Conservation (phyloP, 2,797 vertebrate species). For the Intellagama lesueurii region DNA sequence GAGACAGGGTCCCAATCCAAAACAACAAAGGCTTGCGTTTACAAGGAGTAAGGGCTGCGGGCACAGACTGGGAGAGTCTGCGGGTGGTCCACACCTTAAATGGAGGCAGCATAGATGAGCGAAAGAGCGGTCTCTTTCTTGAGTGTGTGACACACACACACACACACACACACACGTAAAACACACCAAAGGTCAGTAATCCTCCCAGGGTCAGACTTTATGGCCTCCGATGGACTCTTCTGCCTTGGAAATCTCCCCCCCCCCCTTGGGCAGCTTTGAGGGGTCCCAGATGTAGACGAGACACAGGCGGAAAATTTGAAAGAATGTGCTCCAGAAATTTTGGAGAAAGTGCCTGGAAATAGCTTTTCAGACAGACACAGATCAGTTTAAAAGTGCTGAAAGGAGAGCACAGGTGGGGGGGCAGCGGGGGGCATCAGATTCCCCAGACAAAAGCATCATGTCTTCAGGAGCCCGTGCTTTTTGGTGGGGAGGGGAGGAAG, state of each 20-base stretch:
- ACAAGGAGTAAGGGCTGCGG: neutral
- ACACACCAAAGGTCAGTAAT: neutral
- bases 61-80: too few species aligned
- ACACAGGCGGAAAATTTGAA: neutral
- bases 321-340: neutral
- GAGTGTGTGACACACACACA: too few species aligned
- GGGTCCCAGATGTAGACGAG: neutral
- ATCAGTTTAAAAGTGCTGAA: neutral
- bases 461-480: neutral
- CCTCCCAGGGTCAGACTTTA: neutral
- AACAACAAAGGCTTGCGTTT: neutral
- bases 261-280: neutral
- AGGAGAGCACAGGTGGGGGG: too few species aligned
- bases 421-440: neutral
- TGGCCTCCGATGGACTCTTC: neutral
- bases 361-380: neutral
- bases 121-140: neutral
- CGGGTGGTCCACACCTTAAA: too few species aligned
- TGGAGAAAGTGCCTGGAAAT: neutral
- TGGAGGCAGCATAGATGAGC: neutral
- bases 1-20: neutral
- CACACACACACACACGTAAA: too few species aligned
- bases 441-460: constrained; percentile 7
- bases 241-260: neutral
- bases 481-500: neutral